Evolutionary conservation across 2,888 invertebrate species (phyloP).

Genomic region (Lasioglossum oenotherae): DNA sequence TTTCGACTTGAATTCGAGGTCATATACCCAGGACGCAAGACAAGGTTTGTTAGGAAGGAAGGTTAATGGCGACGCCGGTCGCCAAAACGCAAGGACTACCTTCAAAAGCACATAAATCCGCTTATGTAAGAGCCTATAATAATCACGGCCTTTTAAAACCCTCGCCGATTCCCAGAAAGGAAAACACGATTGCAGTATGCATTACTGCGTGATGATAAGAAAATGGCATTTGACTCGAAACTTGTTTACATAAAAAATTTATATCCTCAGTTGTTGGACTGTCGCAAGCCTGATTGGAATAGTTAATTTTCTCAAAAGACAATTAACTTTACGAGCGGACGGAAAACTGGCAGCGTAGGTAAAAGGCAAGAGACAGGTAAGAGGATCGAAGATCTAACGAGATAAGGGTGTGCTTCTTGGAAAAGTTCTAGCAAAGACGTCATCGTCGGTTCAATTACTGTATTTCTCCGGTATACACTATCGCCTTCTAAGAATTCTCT

Average conservation of each 20-base stretch:
- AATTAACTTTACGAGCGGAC: background rate
- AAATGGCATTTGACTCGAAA: background rate
- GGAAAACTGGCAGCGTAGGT: background rate
- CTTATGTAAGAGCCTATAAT: conserved; percentile 44
- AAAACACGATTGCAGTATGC: conserved; percentile 23
- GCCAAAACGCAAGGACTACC: conserved; percentile 12
- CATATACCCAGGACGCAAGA: background rate
- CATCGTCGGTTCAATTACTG: conserved; percentile 26
- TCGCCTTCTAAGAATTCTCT: conserved; percentile 23
- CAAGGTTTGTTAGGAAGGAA: background rate
- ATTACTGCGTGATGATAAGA: conserved; percentile 26
- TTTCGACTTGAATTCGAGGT: background rate
- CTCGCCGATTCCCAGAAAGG: conserved; percentile 3
- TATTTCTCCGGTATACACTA: conserved; percentile 42
- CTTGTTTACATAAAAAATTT: background rate
- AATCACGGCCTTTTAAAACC: conserved; percentile 37
- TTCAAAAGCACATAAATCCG: conserved; percentile 38
- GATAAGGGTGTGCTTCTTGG: conserved; percentile 55
- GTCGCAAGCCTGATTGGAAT: background rate
- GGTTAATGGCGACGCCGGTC: conserved; percentile 5
- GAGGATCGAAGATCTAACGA: conserved; percentile 6
- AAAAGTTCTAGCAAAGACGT: conserved; percentile 57
- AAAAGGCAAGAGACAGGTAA: conserved; percentile 25
- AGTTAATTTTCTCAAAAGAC: background rate
- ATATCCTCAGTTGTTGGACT: background rate